Percentiles rank a stretch among this genome's conserved stretches.
phyloP scores from a whole-genome alignment of 2,888 invertebrate species.

The Drosophila formosana region DNA sequence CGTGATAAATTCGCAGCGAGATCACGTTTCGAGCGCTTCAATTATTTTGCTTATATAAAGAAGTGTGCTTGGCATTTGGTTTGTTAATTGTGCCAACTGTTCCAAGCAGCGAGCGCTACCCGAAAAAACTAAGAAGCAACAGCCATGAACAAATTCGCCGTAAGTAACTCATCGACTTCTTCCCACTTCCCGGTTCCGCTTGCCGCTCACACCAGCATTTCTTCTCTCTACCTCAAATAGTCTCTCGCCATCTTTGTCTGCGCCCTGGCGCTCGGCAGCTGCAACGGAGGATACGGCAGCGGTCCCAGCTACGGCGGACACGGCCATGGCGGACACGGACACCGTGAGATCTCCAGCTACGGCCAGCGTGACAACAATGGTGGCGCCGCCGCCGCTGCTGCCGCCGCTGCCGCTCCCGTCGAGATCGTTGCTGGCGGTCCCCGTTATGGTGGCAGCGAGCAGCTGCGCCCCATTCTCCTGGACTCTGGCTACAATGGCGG shows the following conservation, averaged over 20 bases:
- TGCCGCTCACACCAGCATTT: conserved; percentile 5
- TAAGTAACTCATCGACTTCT: conserved; percentile 60
- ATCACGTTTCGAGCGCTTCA: conserved; percentile 76
- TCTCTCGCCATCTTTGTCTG: conserved; percentile 68
- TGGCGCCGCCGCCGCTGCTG: conserved; percentile 51
- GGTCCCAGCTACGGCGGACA: conserved; percentile 19
- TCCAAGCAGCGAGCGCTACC: conserved; percentile 65
- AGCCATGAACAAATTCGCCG: conserved; percentile 79
- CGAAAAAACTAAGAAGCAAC: conserved; percentile 47
- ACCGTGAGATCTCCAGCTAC: conserved; percentile 32
- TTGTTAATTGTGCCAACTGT: conserved; percentile 78
- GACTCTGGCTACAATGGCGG: conserved; percentile 53
- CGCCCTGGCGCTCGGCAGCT: conserved; percentile 63
- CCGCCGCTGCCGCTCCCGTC: conserved; percentile 56
- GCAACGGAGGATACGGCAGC: conserved; percentile 39
- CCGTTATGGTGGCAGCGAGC: conserved; percentile 54
- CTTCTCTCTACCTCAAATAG: conserved; percentile 38
- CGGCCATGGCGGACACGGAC: conserved; percentile 19
- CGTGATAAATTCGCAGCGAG: conserved; percentile 73
- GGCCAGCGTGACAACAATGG: conserved; percentile 29
- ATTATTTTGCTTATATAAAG: conserved; percentile 78
- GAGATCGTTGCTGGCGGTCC: conserved; percentile 63
- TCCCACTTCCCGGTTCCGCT: conserved; percentile 36
- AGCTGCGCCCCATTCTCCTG: conserved; percentile 56
- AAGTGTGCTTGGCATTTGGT: conserved; percentile 68